Evolutionary conservation across 2,113 vertebrate species (phyloP), one percentile per base, ranked within the genome.

Genomic region (Grantiella picta): DNA sequence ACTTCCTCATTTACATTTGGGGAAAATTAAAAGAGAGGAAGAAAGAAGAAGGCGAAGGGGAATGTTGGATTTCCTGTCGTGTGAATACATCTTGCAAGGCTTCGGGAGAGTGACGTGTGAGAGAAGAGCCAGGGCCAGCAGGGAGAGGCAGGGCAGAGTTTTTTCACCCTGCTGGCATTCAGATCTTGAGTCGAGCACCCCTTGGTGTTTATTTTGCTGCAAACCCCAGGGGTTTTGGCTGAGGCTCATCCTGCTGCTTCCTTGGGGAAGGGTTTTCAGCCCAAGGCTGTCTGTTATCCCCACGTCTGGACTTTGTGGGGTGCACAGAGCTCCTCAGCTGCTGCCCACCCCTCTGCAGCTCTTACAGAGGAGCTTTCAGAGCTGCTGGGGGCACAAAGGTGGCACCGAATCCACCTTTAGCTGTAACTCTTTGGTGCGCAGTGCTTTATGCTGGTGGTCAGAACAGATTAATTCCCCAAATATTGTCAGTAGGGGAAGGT

Each of bases 1-100:
- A 96, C 90, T 92, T 96, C 93, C 90, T 95, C 82, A 82, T 95
- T 91, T 93, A 93, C 89, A 92, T 89, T 93, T 49, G 72, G 92
- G 89, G 94, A 70, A 91, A 96, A 96, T 89, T 90, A 96, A 88
- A 84, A 69, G 92, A 68, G 73, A 65, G 53, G 57, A 71, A 84
- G 72, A 77, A 65, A 93, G 45, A 56, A 47, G 80, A 56, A 71
- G 33, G 92, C 28, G 3, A 86, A 91, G 78, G 87, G 71, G 89
- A 90, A 89, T 50, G 42, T 12, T 93, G 79, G 69, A 59, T 94
- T 95, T 97, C 77, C 72, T 95, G 91, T 89, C 68, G 83, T 52
- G 92, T 83, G 88, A 75, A 47, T 78, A 1, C 54, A 65, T 82
- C 59, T 80, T 38, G 18, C 50, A 16, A 61, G 14, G 93, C 75